Evolutionary conservation across 2,797 vertebrate genomes (phyloP).

Genomic region (Poeciliopsis gracilis): DNA sequence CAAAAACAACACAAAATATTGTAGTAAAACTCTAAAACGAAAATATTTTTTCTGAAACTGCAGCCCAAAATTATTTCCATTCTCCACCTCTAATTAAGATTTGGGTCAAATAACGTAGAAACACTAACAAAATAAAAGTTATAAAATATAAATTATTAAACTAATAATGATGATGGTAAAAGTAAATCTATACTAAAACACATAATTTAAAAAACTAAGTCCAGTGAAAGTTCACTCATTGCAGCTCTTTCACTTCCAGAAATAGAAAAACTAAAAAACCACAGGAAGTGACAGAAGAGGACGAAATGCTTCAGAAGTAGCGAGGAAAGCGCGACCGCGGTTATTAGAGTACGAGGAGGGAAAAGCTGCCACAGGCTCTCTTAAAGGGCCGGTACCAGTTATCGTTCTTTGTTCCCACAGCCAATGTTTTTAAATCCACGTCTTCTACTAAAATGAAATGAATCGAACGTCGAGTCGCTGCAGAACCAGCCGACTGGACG

Average conservation of each 20-base stretch:
- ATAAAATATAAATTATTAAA: neutral
- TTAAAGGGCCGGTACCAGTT: neutral
- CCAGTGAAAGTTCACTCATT: neutral
- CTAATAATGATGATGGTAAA: neutral
- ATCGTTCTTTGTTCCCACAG: neutral
- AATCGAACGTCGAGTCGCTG: neutral
- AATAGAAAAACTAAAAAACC: neutral
- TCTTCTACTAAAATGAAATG: neutral
- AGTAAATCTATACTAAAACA: neutral
- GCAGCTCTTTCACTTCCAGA: neutral
- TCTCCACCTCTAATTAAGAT: neutral
- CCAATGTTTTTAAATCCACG: neutral
- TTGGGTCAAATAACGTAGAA: neutral
- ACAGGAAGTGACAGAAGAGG: neutral
- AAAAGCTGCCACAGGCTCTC: neutral
- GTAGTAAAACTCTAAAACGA: too few relatives aligned
- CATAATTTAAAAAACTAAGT: neutral
- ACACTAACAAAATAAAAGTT: neutral
- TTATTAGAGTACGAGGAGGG: neutral
- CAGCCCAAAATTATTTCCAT: neutral
- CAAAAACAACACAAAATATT: too few relatives aligned
- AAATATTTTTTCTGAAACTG: neutral
- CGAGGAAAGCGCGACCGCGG: neutral
- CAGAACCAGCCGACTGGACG: neutral
- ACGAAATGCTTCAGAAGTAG: neutral